Conservation (phyloP, 2,888 invertebrate species). For the Temnothorax ravouxi region DNA sequence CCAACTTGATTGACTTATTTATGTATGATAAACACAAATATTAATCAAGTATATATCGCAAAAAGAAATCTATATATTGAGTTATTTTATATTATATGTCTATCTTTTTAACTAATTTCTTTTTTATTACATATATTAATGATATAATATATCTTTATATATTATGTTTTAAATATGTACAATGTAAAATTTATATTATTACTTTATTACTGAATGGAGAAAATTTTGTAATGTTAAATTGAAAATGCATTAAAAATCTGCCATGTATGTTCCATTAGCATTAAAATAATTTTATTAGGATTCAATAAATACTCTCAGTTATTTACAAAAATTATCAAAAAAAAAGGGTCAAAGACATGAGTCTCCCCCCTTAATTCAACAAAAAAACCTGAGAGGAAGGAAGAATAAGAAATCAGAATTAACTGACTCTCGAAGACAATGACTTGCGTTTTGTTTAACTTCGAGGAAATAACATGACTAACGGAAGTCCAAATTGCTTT, state of each 20-base stretch:
- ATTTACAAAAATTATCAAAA: too few species aligned
- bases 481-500: neutral
- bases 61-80: constrained; percentile 37
- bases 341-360: too few species aligned
- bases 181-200: neutral
- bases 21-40: neutral
- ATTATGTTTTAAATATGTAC: neutral
- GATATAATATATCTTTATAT: neutral
- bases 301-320: too few species aligned
- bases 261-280: neutral
- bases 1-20: neutral
- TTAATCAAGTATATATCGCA: neutral
- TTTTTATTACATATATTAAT: neutral
- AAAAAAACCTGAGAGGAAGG: constrained; percentile 15
- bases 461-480: constrained; percentile 30
- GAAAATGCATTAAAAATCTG: neutral
- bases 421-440: constrained; percentile 22
- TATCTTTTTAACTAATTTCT: neutral
- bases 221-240: neutral
- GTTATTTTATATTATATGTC: neutral
- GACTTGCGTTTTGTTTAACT: constrained; percentile 20
- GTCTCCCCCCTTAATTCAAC: constrained; percentile 16
- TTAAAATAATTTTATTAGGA: neutral
- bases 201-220: neutral
- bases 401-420: constrained; percentile 23